These are phyloP conservation scores for Andrena flavipes DNA, from an alignment of 2,888 invertebrate species.

Conservation along the genomic window DNA sequence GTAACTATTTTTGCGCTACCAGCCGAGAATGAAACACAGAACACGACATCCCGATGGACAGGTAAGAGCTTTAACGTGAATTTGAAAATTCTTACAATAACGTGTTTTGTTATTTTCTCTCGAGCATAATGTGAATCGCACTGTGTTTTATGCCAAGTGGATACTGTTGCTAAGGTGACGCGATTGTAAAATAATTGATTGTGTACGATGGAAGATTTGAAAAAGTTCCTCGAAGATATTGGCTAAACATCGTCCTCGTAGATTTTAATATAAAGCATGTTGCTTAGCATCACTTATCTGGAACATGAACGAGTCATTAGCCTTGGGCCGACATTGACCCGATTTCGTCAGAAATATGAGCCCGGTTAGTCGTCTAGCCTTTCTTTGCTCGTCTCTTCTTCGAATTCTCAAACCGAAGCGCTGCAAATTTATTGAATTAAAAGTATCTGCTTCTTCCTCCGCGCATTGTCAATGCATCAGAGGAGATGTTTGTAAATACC, in stretches of 20 bases:
- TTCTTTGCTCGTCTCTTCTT: constrained; percentile 33
- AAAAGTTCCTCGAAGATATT: not conserved
- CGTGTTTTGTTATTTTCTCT: not conserved
- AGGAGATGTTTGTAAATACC: constrained; percentile 16
- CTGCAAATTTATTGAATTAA: not conserved
- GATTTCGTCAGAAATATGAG: constrained; percentile 77
- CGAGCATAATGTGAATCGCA: not conserved
- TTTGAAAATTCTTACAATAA: constrained; percentile 8
- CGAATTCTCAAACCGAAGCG: constrained; percentile 33
- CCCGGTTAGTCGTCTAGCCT: constrained; percentile 35
- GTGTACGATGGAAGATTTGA: not conserved
- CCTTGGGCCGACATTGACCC: constrained; percentile 80
- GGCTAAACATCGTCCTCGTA: not conserved
- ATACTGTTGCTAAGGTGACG: not conserved
- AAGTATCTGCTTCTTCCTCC: not conserved
- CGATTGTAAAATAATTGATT: not conserved
- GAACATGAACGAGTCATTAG: constrained; percentile 71
- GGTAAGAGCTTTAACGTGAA: constrained; percentile 50
- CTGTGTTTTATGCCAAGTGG: too few relatives aligned
- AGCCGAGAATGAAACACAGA: constrained; percentile 51
- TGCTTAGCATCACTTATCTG: constrained; percentile 60
- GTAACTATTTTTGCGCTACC: not conserved
- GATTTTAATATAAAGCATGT: constrained; percentile 17
- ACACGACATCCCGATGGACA: constrained; percentile 42
- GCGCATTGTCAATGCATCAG: too few relatives aligned